Conservation (phyloP, 1,140 invertebrate species). For the Drosophila tsacasi region DNA sequence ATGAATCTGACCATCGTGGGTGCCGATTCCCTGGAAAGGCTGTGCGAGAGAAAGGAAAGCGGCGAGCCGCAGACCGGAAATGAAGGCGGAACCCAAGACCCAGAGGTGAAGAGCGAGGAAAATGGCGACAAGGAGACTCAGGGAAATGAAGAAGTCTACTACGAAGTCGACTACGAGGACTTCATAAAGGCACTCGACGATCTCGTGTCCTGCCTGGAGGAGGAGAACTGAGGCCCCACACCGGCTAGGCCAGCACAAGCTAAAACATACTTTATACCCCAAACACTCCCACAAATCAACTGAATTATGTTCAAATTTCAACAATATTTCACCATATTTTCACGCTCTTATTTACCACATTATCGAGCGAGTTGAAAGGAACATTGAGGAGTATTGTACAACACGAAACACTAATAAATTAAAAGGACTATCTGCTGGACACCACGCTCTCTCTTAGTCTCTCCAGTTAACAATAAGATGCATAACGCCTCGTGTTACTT, state of each 20-base stretch:
- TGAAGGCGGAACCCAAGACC: no score
- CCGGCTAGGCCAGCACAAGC: background rate
- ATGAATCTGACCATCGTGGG: constrained; percentile 11
- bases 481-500: background rate
- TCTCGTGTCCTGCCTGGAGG: background rate
- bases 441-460: no score
- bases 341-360: background rate
- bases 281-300: background rate
- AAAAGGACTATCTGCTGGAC: background rate
- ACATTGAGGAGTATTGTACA: no score
- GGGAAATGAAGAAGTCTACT: no score
- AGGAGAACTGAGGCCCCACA: background rate
- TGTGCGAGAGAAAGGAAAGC: no score
- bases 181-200: background rate
- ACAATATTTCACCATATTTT: background rate
- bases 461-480: background rate
- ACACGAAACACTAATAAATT: background rate
- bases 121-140: background rate
- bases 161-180: background rate
- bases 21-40: background rate
- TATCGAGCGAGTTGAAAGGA: background rate
- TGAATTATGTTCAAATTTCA: background rate
- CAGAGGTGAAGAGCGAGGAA: no score
- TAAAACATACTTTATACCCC: no score
- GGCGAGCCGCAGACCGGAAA: no score